Evolutionary conservation across 2,113 vertebrate species (phyloP).

Genomic region (Jaculus jaculus): DNA sequence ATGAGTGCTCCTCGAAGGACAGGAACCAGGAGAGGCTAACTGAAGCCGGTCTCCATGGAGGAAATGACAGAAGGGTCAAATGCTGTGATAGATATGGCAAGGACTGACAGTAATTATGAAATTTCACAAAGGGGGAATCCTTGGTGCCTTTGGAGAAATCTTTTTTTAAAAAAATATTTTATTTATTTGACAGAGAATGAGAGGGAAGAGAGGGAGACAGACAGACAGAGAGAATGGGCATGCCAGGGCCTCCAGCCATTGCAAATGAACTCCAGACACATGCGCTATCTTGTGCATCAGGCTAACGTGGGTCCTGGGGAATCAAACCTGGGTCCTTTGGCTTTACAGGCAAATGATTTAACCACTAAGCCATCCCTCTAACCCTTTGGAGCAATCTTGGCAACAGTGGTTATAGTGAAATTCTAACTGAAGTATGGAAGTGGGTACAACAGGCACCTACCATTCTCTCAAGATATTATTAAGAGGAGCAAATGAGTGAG

Average conservation of each 20-base stretch:
- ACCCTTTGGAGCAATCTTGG: background rate
- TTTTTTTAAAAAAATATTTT: no score
- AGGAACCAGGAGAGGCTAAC: background rate
- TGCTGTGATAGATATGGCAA: background rate
- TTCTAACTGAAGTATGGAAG: background rate
- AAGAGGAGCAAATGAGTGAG: background rate
- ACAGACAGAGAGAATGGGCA: no score
- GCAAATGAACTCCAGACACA: no score
- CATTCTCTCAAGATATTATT: background rate
- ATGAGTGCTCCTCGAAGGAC: background rate
- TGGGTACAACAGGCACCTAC: background rate
- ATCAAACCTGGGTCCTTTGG: no score
- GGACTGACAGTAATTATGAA: background rate
- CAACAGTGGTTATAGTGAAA: background rate
- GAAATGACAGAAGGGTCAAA: background rate
- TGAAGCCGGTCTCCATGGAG: rapidly evolving
- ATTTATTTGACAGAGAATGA: no score
- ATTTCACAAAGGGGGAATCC: background rate
- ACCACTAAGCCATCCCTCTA: no score
- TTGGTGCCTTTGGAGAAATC: background rate
- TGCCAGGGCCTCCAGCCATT: no score
- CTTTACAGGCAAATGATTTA: no score
- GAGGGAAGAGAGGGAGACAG: no score
- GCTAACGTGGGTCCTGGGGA: no score
- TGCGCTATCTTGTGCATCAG: no score